phyloP scores from a whole-genome alignment of 2,113 vertebrate genomes.

The Accipiter virgatus region DNA sequence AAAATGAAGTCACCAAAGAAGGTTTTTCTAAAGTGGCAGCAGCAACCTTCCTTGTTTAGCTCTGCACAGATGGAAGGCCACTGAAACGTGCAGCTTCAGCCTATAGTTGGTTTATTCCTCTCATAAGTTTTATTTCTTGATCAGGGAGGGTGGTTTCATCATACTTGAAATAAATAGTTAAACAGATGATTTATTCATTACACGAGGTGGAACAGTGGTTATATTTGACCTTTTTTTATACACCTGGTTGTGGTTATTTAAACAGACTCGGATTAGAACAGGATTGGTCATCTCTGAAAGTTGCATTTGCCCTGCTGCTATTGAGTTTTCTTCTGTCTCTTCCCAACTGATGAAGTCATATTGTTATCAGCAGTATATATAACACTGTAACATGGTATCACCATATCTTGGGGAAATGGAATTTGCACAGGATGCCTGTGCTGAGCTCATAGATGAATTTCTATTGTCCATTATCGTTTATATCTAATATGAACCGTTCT shows the following conservation, averaged over 20 bases:
- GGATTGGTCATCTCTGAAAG: not conserved
- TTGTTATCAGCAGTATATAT: slow-evolving; percentile 2
- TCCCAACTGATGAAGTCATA: not conserved
- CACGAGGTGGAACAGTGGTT: not conserved
- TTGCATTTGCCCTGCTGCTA: not conserved
- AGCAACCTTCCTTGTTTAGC: not conserved
- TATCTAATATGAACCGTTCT: slow-evolving; percentile 70
- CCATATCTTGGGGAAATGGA: slow-evolving; percentile 55
- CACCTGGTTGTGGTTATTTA: not conserved
- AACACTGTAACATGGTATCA: slow-evolving; percentile 35
- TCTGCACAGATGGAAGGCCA: not conserved
- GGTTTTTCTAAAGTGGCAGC: not conserved
- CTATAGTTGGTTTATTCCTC: not conserved
- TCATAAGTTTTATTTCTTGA: slow-evolving; percentile 8
- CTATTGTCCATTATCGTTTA: slow-evolving; percentile 72
- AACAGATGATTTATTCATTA: slow-evolving; percentile 4
- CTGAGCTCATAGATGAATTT: slow-evolving; percentile 65
- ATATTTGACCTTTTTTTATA: not conserved
- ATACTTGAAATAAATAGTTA: slow-evolving; percentile 2
- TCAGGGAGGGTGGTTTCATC: not conserved
- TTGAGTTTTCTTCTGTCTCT: slow-evolving; percentile 20
- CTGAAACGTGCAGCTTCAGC: not conserved
- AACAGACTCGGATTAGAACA: not conserved
- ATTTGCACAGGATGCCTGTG: slow-evolving; percentile 53
- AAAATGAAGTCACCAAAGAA: not conserved